Evolutionary conservation across 2,888 invertebrate species (phyloP).

Genomic region (Chrysolina americana): DNA sequence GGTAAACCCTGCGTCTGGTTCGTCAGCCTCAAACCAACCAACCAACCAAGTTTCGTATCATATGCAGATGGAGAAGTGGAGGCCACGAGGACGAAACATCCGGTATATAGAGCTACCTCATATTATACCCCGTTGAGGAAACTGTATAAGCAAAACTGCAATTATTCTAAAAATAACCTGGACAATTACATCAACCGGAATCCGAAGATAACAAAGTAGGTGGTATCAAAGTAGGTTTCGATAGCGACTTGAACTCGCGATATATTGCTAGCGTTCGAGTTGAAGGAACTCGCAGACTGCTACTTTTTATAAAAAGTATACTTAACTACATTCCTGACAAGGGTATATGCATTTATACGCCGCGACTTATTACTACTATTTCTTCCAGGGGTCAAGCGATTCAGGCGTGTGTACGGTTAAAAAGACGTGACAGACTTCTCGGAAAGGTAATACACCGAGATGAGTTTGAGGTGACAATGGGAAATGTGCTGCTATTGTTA

Average conservation of each 20-base stretch:
- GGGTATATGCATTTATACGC: constrained; percentile 53
- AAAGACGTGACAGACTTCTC: too few species aligned
- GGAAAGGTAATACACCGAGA: too few species aligned
- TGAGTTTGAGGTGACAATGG: too few species aligned
- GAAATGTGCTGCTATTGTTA: too few species aligned
- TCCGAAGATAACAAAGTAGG: constrained; percentile 2
- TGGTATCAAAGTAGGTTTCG: constrained; percentile 18
- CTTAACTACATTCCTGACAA: constrained; percentile 53
- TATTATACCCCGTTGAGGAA: too few species aligned
- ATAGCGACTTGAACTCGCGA: constrained; percentile 14
- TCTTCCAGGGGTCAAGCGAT: constrained; percentile 49
- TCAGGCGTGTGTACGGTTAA: constrained; percentile 43
- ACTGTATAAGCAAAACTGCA: too few species aligned
- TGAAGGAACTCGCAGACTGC: constrained; percentile 29
- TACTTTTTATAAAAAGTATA: constrained; percentile 50
- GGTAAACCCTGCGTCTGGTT: too few species aligned
- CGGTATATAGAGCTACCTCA: too few species aligned
- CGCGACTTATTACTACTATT: constrained; percentile 52
- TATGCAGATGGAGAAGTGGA: too few species aligned
- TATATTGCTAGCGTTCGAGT: constrained; percentile 1
- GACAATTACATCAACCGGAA: constrained; percentile 9
- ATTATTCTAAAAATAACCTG: constrained; percentile 3
- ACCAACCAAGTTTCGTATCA: too few species aligned
- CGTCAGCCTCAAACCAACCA: too few species aligned
- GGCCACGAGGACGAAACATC: too few species aligned